Percentiles rank a stretch among this genome's conserved stretches.
Evolutionary conservation across 2,797 vertebrate genomes (phyloP).

Genomic region (Rhincodon typus): DNA sequence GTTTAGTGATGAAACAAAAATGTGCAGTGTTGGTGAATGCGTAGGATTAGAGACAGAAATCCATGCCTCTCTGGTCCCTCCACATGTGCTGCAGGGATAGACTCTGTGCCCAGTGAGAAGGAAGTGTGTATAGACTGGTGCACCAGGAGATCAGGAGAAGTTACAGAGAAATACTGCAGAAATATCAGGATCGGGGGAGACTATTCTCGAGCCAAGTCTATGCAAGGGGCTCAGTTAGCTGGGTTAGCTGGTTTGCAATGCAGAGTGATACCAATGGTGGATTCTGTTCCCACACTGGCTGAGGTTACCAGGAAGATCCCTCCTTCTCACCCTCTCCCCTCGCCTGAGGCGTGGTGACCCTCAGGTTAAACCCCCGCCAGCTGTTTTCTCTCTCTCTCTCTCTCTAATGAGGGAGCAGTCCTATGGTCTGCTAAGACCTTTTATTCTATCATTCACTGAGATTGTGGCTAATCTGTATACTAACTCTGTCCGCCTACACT

Average conservation of each 20-base stretch:
- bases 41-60: background rate
- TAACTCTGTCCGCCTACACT: background rate
- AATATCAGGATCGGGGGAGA: background rate
- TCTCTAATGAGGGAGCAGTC: too few relatives aligned
- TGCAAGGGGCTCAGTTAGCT: too few relatives aligned
- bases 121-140: background rate
- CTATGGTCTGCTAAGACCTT: too few relatives aligned
- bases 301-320: too few relatives aligned
- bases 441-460: background rate
- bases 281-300: too few relatives aligned
- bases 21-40: background rate
- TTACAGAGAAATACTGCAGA: background rate
- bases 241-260: too few relatives aligned
- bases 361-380: too few relatives aligned
- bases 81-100: background rate
- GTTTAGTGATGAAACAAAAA: background rate
- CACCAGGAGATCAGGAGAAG: background rate
- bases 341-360: too few relatives aligned
- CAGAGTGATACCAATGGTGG: too few relatives aligned
- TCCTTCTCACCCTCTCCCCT: too few relatives aligned
- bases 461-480: background rate
- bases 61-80: background rate
- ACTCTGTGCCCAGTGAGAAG: background rate
- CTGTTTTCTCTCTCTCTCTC: too few relatives aligned
- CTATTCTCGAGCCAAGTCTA: background rate